phyloP scores from a whole-genome alignment of 2,113 vertebrate genomes.

The Myxocyprinus asiaticus region DNA sequence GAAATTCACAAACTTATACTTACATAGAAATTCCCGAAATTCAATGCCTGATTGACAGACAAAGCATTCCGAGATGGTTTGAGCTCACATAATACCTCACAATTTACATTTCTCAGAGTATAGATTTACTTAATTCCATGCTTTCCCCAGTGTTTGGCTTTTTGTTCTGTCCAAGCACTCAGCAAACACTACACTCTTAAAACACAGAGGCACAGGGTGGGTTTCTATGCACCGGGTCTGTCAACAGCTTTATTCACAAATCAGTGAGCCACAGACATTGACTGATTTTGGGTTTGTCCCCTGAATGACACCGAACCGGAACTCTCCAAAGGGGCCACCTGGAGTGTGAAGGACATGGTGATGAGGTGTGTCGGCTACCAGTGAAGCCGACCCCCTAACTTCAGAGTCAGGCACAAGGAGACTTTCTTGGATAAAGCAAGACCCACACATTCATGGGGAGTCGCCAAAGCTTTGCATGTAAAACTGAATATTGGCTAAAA shows the following conservation, averaged over 20 bases:
- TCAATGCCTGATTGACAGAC: slow-evolving; percentile 10
- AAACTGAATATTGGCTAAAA: too few species aligned
- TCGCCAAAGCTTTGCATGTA: too few species aligned
- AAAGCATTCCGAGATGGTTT: background rate
- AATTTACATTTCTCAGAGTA: too few species aligned
- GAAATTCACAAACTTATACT: background rate
- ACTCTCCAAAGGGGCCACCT: slow-evolving; percentile 16
- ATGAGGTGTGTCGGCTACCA: slow-evolving; percentile 27
- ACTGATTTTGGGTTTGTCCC: slow-evolving; percentile 25
- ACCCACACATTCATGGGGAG: background rate
- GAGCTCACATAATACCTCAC: background rate
- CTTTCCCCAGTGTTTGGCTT: too few species aligned
- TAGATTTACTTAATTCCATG: too few species aligned
- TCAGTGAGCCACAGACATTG: background rate
- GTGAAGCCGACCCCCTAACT: background rate
- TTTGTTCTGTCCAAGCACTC: too few species aligned
- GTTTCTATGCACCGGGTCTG: background rate
- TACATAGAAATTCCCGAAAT: background rate
- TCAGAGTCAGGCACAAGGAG: background rate
- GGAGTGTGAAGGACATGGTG: slow-evolving; percentile 30
- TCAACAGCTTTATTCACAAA: slow-evolving; percentile 26
- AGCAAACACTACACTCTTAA: slow-evolving; percentile 19
- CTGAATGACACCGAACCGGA: slow-evolving; percentile 18
- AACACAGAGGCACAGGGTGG: background rate
- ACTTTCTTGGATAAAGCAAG: background rate